Evolutionary conservation across 2,888 invertebrate species (phyloP), one percentile per base, ranked within the genome.

Genomic region (Drosophila sordidula): DNA sequence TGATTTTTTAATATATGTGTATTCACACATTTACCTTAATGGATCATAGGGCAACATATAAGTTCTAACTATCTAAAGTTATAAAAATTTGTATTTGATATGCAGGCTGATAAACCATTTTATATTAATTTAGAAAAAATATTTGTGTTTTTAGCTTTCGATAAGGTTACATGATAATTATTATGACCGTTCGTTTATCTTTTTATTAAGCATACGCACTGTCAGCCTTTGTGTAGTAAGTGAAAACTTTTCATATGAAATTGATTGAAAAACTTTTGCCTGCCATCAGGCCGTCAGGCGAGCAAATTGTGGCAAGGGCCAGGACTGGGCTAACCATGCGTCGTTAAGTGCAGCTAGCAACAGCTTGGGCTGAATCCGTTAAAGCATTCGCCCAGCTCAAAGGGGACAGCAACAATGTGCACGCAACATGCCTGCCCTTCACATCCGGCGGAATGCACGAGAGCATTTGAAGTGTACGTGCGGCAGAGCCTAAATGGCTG

Each of bases 231-330:
- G 51, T 57, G 57, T 57, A 25, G 39, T 46, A 18, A 47, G 14
- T 39, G 45, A 63, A 75, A 80, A 85, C 76, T 88, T 85, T 85
- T 80, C 78, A 75, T 69, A 78, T 86, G 70, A 86, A 83, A 78
- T 88, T 86, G 87, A 85, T 85, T 86, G 89, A 76, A 83, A 86
- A 85, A 88, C 87, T 85, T 84, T 88, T 51, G 42, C 25, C 52
- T 34, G 38, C 29, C 44, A 38, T 16, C 51, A 34, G 29, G 34
- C 47, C 46, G 47, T 22, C 38, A 29, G 59, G 36, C 45, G 9
- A 29, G 14, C 58, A 49, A 56, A 52, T 52, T 58, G 42, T 41
- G 47, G 36, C n/a, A 38, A 51, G 41, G 66, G 55, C 32, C 34
- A 18, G 11, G 29, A 29, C 29, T 29, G 12, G 34, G 22, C 61